Conservation (phyloP, 2,113 vertebrate species). For the Lagopus leucura region DNA sequence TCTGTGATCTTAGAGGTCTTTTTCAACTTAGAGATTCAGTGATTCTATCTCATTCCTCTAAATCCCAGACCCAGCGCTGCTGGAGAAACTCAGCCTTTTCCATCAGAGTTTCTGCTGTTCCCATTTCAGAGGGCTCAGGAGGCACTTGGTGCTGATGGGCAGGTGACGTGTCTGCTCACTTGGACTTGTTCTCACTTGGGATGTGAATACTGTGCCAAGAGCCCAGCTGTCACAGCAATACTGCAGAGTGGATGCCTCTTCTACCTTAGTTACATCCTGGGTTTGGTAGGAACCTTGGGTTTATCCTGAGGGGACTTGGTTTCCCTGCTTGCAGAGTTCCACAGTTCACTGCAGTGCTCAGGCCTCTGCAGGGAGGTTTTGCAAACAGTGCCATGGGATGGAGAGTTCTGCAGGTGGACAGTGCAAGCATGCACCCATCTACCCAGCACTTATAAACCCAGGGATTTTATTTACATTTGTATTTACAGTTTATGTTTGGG, state of each 20-base stretch:
- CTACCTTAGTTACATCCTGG: neutral
- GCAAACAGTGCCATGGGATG: accelerated
- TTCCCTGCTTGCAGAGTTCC: neutral
- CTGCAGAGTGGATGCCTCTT: too few species aligned
- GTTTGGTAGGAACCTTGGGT: neutral
- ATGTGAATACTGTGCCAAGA: too few species aligned
- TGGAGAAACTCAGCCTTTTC: neutral
- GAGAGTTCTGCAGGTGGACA: too few species aligned
- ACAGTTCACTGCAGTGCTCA: neutral
- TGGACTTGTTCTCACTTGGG: too few species aligned
- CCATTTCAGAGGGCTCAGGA: neutral
- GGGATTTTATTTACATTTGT: too few species aligned
- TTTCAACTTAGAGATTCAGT: too few species aligned
- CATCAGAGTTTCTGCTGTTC: neutral
- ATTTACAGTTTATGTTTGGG: neutral
- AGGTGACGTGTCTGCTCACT: neutral
- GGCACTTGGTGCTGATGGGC: neutral
- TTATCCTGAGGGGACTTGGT: neutral
- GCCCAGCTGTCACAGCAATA: too few species aligned
- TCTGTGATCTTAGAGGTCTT: too few species aligned
- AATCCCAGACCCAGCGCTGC: neutral
- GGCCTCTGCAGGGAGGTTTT: too few species aligned
- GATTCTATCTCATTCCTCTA: neutral
- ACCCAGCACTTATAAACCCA: too few species aligned
- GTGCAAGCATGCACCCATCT: too few species aligned